A percentile compares a stretch with the other conserved stretches of the same genome.
These are phyloP conservation scores for Eubucco bourcierii DNA, from an alignment of 2,113 vertebrate species.

Conservation along the genomic window DNA sequence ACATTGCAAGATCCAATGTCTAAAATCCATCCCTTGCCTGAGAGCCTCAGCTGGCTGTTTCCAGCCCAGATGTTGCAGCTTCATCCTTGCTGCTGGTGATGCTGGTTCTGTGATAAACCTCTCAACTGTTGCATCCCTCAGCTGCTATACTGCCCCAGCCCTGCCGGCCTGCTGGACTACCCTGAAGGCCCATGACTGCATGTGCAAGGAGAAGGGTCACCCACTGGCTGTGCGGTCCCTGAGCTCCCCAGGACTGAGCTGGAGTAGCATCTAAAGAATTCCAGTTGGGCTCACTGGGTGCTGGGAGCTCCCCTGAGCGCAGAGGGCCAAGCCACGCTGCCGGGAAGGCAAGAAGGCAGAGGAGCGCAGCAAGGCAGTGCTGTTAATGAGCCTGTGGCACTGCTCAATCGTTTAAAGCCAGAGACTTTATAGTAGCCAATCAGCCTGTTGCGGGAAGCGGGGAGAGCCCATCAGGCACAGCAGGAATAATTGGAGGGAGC, in stretches of 20 bases:
- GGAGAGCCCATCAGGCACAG: constrained; percentile 46
- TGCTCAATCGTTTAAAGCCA: not conserved
- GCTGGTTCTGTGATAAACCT: not conserved
- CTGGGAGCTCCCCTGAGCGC: accelerated
- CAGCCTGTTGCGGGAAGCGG: not conserved
- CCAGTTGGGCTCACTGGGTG: accelerated
- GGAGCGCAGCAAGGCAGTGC: not conserved
- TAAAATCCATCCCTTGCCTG: not conserved
- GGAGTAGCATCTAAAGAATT: not conserved
- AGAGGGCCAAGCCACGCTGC: accelerated
- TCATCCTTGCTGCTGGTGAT: accelerated
- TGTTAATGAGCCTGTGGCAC: not conserved
- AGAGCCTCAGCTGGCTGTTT: not conserved
- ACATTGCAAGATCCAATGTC: not conserved
- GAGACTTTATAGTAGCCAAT: not conserved
- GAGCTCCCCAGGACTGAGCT: accelerated
- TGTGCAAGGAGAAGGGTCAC: not conserved
- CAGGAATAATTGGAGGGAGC: constrained; percentile 65
- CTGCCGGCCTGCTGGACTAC: not conserved
- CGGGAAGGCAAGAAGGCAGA: not conserved
- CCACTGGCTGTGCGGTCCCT: accelerated
- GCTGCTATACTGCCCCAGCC: not conserved
- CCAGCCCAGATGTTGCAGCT: not conserved
- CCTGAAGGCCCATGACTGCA: accelerated
- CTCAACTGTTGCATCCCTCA: not conserved